Evolutionary conservation across 64 coral and sea anemone genomes (phyloP).

Genomic region (Montipora sp.): DNA sequence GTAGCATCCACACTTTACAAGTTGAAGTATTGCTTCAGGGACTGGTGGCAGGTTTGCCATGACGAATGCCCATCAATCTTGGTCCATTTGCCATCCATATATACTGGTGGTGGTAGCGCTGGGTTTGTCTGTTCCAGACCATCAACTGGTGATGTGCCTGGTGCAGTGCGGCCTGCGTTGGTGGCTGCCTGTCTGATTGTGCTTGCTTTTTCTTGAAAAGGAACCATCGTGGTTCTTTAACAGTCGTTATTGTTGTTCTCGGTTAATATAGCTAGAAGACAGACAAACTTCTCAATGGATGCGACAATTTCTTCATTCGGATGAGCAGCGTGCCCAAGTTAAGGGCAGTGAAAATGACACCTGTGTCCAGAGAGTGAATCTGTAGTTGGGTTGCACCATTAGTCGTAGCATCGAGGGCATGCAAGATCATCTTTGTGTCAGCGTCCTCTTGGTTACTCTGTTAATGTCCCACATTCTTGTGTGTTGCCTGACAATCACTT

Average conservation of each 20-base stretch:
- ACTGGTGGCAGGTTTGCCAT: background rate
- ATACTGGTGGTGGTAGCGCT: conserved; percentile 10
- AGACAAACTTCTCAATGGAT: background rate
- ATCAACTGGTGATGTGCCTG: background rate
- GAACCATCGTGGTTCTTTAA: too few species aligned
- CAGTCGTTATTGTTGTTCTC: background rate
- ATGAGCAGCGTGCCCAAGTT: conserved; percentile 1
- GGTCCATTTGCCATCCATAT: conserved; percentile 28
- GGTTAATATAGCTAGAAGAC: background rate
- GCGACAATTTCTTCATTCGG: background rate
- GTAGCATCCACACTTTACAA: background rate
- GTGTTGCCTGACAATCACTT: too few species aligned
- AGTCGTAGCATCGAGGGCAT: background rate
- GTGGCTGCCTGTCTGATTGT: too few species aligned
- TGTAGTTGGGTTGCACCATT: background rate
- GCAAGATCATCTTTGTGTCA: background rate
- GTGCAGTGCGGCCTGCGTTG: background rate
- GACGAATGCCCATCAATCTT: background rate
- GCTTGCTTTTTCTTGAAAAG: too few species aligned
- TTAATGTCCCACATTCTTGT: too few species aligned
- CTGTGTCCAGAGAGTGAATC: conserved; percentile 37
- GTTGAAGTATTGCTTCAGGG: too few species aligned
- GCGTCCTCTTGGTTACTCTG: conserved; percentile 18
- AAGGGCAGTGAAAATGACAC: background rate
- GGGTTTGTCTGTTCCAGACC: background rate